Evolutionary conservation across 2,888 invertebrate species (phyloP).

Genomic region (Lutraria lutraria): DNA sequence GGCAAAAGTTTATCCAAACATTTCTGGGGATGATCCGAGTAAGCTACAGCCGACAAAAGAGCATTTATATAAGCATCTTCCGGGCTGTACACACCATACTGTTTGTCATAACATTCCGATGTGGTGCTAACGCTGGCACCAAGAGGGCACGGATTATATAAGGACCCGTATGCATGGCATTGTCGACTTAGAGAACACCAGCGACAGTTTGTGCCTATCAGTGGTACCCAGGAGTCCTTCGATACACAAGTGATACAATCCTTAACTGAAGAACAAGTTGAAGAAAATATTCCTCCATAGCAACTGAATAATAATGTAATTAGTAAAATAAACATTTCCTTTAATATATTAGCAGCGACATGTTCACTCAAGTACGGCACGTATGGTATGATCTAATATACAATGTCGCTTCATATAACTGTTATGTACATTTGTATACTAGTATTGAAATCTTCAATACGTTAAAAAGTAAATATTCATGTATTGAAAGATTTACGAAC

Average conservation of each 20-base stretch:
- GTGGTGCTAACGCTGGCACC: background rate
- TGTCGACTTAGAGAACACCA: slow-evolving; percentile 34
- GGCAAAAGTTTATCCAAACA: slow-evolving; percentile 37
- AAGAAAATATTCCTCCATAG: background rate
- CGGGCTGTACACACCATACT: slow-evolving; percentile 19
- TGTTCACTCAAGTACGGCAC: too few relatives aligned
- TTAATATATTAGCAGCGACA: too few relatives aligned
- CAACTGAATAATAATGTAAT: background rate
- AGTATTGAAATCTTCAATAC: too few relatives aligned
- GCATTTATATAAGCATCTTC: slow-evolving; percentile 16
- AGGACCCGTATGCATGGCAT: slow-evolving; percentile 5
- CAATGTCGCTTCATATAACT: too few relatives aligned
- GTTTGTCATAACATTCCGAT: slow-evolving; percentile 25
- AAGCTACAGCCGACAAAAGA: slow-evolving; percentile 44
- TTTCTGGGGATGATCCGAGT: slow-evolving; percentile 31
- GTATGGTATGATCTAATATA: too few relatives aligned
- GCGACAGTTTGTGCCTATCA: background rate
- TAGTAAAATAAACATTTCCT: background rate
- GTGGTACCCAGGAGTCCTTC: background rate
- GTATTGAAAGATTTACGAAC: too few relatives aligned
- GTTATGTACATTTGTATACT: too few relatives aligned
- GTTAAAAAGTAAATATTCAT: too few relatives aligned
- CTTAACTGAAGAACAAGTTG: background rate
- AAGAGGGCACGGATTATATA: background rate
- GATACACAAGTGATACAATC: slow-evolving; percentile 22